Evolutionary conservation across 2,113 vertebrate genomes (phyloP).

Genomic region (Monopterus albus): DNA sequence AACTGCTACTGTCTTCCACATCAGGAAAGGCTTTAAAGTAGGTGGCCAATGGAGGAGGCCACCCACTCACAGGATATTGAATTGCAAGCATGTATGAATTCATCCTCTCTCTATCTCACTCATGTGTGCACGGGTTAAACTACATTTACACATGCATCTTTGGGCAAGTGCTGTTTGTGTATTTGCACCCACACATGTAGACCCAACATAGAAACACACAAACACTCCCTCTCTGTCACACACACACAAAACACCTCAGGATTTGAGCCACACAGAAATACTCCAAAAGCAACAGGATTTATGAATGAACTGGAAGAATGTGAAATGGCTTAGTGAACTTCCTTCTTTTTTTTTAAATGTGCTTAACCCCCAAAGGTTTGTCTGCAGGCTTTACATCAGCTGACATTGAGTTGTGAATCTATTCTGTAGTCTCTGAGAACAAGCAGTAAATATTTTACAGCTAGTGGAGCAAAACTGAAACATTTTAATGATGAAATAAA

Average conservation of each 20-base stretch:
- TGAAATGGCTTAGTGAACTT: too few relatives aligned
- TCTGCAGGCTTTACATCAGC: background rate
- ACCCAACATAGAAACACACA: conserved; percentile 43
- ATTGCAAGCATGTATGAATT: conserved; percentile 63
- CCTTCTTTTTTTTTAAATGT: too few relatives aligned
- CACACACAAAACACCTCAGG: conserved; percentile 23
- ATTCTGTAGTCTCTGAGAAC: background rate
- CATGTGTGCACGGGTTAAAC: conserved; percentile 51
- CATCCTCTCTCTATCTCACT: conserved; percentile 56
- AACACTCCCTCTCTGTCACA: conserved; percentile 17
- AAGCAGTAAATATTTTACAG: background rate
- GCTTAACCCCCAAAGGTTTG: too few relatives aligned
- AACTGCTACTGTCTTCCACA: conserved; percentile 70
- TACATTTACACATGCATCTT: conserved; percentile 57
- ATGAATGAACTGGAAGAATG: too few relatives aligned
- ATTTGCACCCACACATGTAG: conserved; percentile 42
- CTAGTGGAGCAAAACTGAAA: background rate
- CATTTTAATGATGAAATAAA: background rate
- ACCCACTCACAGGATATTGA: conserved; percentile 75
- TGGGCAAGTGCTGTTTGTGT: conserved; percentile 40
- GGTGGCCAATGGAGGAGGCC: conserved; percentile 67
- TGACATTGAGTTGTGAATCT: background rate
- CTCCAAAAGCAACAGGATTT: conserved; percentile 35
- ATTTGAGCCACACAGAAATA: conserved; percentile 24
- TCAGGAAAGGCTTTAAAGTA: conserved; percentile 64